Percentiles rank a stretch among this genome's conserved stretches.
Evolutionary conservation across 1,140 invertebrate genomes (phyloP).

Genomic region (Trigoniulus corallinus): DNA sequence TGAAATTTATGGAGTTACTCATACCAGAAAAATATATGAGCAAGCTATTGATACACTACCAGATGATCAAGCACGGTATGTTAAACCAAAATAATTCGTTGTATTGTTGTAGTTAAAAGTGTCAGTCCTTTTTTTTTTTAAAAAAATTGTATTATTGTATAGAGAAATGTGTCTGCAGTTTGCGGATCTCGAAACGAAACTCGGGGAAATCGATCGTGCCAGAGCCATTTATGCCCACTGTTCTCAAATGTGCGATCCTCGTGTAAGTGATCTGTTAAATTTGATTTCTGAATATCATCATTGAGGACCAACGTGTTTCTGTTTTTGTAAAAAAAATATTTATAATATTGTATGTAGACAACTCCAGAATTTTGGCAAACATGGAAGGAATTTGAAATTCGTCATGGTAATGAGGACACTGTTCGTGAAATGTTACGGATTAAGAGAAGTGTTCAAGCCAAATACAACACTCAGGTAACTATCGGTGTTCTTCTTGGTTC

Average conservation of each 20-base stretch:
- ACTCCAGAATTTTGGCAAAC: conserved; percentile 91
- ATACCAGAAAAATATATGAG: conserved; percentile 93
- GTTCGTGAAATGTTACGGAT: conserved; percentile 98
- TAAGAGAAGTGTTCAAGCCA: conserved; percentile 90
- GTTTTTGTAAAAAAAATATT: conserved; percentile 2
- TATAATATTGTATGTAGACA: too few species aligned
- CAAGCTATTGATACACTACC: conserved; percentile 88
- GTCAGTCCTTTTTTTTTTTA: not conserved
- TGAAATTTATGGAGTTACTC: conserved; percentile 91
- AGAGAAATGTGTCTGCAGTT: conserved; percentile 93
- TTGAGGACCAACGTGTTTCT: too few species aligned
- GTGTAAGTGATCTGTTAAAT: conserved; percentile 33
- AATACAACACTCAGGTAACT: conserved; percentile 75
- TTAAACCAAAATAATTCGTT: not conserved
- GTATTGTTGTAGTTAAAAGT: not conserved
- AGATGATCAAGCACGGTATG: conserved; percentile 58
- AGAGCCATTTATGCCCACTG: conserved; percentile 94
- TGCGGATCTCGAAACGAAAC: conserved; percentile 91
- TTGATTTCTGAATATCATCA: not conserved
- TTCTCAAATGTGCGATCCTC: conserved; percentile 97
- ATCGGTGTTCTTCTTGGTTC: not conserved
- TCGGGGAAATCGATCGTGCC: conserved; percentile 95
- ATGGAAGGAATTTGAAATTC: conserved; percentile 99
- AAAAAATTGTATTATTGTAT: too few species aligned
- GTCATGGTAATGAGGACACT: conserved; percentile 99